Evolutionary conservation across 2,888 invertebrate species (phyloP).

Genomic region (Eurytoma adleriae): DNA sequence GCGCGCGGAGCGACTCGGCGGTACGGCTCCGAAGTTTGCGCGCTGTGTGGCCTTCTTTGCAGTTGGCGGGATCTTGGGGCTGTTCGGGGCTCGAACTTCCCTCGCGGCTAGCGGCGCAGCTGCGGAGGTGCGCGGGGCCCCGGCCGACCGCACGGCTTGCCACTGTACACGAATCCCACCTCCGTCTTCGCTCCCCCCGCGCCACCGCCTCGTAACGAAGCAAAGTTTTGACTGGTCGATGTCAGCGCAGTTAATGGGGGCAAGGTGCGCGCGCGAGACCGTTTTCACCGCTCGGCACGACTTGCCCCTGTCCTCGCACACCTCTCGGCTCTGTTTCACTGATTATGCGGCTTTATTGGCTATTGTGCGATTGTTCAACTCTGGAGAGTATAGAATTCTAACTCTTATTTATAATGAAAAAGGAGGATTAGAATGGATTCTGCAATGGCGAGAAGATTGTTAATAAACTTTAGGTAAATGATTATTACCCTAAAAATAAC

Average conservation of each 20-base stretch:
- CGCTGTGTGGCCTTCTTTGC: slow-evolving; percentile 9
- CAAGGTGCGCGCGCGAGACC: slow-evolving; percentile 11
- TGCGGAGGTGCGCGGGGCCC: not conserved
- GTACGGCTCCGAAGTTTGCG: slow-evolving; percentile 1
- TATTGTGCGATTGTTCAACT: not conserved
- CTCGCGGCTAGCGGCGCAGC: not conserved
- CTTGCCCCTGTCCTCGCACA: not conserved
- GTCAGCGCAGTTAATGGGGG: slow-evolving; percentile 41
- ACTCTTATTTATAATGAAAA: too few relatives aligned
- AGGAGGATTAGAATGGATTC: too few relatives aligned
- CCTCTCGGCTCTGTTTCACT: not conserved
- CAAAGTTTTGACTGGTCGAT: slow-evolving; percentile 55
- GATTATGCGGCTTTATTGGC: not conserved
- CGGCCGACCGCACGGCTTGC: slow-evolving; percentile 19
- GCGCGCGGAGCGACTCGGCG: not conserved
- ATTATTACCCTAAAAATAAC: too few relatives aligned
- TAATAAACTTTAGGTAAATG: too few relatives aligned
- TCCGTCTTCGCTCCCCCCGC: slow-evolving; percentile 11
- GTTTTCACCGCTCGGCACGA: not conserved
- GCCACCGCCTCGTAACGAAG: slow-evolving; percentile 49
- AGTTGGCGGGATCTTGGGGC: slow-evolving; percentile 23
- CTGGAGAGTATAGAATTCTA: too few relatives aligned
- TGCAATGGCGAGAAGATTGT: too few relatives aligned
- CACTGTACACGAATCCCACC: slow-evolving; percentile 27
- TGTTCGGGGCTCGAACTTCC: not conserved